Conservation (phyloP, 2,888 invertebrate genomes). For the Drosophila paramelanica region DNA sequence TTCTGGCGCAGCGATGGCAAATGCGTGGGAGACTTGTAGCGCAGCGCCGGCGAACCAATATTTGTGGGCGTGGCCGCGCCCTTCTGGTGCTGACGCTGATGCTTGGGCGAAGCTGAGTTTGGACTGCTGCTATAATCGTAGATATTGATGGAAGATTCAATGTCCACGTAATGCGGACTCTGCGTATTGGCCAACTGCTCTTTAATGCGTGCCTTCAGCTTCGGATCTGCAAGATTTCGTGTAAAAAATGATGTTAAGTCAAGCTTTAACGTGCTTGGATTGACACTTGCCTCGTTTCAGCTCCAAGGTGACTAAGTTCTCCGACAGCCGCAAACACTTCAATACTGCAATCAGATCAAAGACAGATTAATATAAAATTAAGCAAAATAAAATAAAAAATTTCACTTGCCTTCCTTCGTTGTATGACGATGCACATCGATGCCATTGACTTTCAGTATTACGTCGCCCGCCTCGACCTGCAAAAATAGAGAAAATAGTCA, state of each 20-base stretch:
- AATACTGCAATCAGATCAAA: slow-evolving; percentile 36
- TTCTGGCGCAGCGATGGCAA: slow-evolving; percentile 77
- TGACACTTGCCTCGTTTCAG: slow-evolving; percentile 92
- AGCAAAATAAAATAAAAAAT: neutral
- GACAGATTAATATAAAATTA: slow-evolving; percentile 4
- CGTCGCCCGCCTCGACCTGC: slow-evolving; percentile 97
- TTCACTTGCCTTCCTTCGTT: slow-evolving; percentile 93
- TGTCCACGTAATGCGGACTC: slow-evolving; percentile 86
- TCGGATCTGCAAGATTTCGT: slow-evolving; percentile 89
- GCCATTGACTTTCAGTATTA: slow-evolving; percentile 96
- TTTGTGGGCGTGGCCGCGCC: slow-evolving; percentile 64
- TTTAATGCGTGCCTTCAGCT: slow-evolving; percentile 92
- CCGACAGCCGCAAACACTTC: slow-evolving; percentile 96
- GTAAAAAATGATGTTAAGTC: neutral
- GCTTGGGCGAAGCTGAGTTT: slow-evolving; percentile 64
- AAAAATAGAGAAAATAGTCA: slow-evolving; percentile 16
- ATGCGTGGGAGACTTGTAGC: slow-evolving; percentile 81
- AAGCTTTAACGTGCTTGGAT: neutral
- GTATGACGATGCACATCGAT: slow-evolving; percentile 96
- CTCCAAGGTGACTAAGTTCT: slow-evolving; percentile 95
- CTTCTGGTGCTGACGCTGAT: slow-evolving; percentile 57
- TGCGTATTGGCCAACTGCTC: slow-evolving; percentile 89
- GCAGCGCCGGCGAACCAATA: slow-evolving; percentile 62
- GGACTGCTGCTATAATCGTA: slow-evolving; percentile 84
- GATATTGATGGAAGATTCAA: slow-evolving; percentile 85